Base-by-base conservation (phyloP, 2,113 vertebrate genomes). In the Bettongia penicillata region DNA sequence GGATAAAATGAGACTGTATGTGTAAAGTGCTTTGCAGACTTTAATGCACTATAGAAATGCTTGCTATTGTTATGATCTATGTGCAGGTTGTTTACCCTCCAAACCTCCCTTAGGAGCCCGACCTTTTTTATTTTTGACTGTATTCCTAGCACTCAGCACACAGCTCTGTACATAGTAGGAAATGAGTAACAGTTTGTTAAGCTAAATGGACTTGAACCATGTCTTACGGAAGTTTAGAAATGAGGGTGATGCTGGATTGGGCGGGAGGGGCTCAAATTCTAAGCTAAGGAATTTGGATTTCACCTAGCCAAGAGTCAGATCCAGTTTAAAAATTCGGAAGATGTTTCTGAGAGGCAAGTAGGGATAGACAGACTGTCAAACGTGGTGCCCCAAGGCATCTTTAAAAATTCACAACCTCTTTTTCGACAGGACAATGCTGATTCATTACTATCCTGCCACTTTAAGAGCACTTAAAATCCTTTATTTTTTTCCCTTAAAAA, bases 291-390 rank as follows among this genome's bases (percentile, higher is more conserved):
- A 7, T 84, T 43, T 43, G 37, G n/a, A 43, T 23, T 84, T 84
- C 68, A 43, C 43, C 68, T 43, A 84, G 37, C 1, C 1, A 8
- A 53, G 50, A 89, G 89, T 95, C 68, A 90, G 47, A 0, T 37
- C 61, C 77, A 47, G 28, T 96, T 89, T 91, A 53, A 90, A 49
- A 89, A 90, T 47, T 93, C 53, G 95, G 91, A 94, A 95, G 93
- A 90, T 93, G 96, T 94, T 1, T 91, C 0, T 0, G n/a, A 0
- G 55, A 93, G 61, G 93, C 95, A 94, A 92, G 97, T 92, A 96
- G 95, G 93, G 90, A 90, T 95, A 95, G 53, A 94, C 93, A 91
- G 96, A 96, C 96, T 96, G 95, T 53, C 94, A 92, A 96, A 95
- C 51, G 2, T 48, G 96, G 84, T 51, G 94, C 96, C 96, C 92